phyloP scores from a whole-genome alignment of 92 coral and sea anemone species.

The Muricea muricata region DNA sequence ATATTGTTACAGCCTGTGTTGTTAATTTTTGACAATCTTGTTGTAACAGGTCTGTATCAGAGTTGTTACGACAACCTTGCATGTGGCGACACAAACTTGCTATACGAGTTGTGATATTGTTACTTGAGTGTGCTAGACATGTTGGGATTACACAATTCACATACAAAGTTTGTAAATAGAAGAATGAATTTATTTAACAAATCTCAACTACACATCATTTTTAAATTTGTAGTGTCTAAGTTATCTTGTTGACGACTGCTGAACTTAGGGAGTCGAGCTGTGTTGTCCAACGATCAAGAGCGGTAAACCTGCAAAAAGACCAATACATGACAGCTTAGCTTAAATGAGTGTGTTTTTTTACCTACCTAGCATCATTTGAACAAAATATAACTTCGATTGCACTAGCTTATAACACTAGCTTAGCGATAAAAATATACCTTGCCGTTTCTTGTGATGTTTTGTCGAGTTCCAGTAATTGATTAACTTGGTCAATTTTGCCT shows the following conservation, averaged over 20 bases:
- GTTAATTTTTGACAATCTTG: no score
- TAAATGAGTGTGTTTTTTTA: background rate
- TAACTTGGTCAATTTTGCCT: constrained; percentile 98
- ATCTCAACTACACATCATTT: background rate
- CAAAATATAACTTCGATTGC: background rate
- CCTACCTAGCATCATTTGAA: background rate
- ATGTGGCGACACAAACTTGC: no score
- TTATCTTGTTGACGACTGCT: constrained; percentile 95
- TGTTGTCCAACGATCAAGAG: constrained; percentile 93
- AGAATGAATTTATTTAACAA: background rate
- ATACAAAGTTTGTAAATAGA: background rate
- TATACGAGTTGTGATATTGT: no score
- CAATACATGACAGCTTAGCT: background rate
- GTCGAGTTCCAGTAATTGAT: constrained; percentile 90
- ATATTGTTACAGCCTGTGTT: no score
- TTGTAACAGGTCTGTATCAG: no score
- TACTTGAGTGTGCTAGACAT: no score
- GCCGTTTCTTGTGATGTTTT: constrained; percentile 91
- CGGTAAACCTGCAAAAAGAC: constrained; percentile 73
- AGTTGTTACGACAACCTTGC: no score
- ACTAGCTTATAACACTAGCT: background rate
- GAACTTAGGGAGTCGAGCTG: constrained; percentile 94
- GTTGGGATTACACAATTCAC: no score
- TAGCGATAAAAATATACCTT: background rate
- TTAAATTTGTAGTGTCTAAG: constrained; percentile 29